Conservation (phyloP, 2,888 invertebrate genomes). For the Sinelater perroti region DNA sequence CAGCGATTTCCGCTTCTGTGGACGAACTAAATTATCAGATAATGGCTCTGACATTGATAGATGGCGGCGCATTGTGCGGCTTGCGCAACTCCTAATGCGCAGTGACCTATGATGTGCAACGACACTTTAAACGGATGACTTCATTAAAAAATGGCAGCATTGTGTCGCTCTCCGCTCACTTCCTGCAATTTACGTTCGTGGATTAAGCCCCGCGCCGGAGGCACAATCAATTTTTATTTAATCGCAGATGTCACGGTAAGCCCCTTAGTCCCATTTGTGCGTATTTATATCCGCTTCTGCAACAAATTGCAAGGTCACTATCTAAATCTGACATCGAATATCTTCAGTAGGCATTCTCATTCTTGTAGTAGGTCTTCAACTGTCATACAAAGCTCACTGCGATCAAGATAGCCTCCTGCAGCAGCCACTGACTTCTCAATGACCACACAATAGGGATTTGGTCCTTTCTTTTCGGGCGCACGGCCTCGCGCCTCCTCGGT, state of each 20-base stretch:
- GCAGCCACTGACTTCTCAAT: conserved; percentile 46
- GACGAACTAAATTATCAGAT: conserved; percentile 38
- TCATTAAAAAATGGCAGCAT: conserved; percentile 47
- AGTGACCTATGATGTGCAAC: conserved; percentile 41
- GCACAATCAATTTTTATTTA: too few species aligned
- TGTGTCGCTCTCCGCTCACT: conserved; percentile 45
- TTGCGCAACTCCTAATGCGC: conserved; percentile 41
- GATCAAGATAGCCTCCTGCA: conserved; percentile 50
- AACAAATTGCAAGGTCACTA: conserved; percentile 53
- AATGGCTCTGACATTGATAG: conserved; percentile 43
- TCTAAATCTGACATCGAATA: conserved; percentile 52
- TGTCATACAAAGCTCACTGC: conserved; percentile 44
- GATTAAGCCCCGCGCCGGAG: too few species aligned
- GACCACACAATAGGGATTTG: conserved; percentile 47
- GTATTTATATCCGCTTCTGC: conserved; percentile 24
- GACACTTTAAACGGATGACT: conserved; percentile 48
- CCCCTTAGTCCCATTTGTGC: conserved; percentile 17
- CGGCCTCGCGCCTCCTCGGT: not conserved
- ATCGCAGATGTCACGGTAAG: conserved; percentile 26
- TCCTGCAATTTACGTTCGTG: conserved; percentile 42
- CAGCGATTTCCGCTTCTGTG: conserved; percentile 37
- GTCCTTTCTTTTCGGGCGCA: conserved; percentile 6
- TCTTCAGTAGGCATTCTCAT: conserved; percentile 40
- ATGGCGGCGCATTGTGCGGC: conserved; percentile 41
- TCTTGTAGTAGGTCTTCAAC: conserved; percentile 43